Evolutionary conservation across 2,888 invertebrate genomes (phyloP), one percentile per base, ranked within the genome.

Genomic region (Stramonita haemastoma): DNA sequence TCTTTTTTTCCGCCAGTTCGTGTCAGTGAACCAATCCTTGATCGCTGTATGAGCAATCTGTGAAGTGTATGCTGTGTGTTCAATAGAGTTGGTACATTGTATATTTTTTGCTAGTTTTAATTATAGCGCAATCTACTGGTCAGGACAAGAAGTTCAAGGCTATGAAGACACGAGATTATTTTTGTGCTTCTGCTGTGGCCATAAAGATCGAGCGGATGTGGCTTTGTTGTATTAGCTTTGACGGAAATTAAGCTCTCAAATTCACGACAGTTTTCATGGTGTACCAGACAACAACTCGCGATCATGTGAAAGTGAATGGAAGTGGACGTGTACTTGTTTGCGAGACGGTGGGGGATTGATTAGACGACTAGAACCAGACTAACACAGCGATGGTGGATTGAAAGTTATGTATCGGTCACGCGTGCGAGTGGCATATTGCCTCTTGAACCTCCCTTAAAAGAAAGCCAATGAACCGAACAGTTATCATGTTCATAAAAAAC

Each of bases 121-220:
- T 26, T 46, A 84, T 85, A 83, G 57, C 17, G 56, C 46, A 70
- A 86, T 73, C 87, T 73, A 46, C 29, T 34, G 89, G 73, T 46
- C 90, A 87, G 88, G 83, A 90, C 86, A 26, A 90, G 86, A 88
- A 86, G 90, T 90, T 90, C 90, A 90, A 90, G 90, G 90, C 90
- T 90, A 88, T 83, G 83, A 83, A 88, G 87, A 83, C 83, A 88
- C 87, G 88, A 81, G 90, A 90, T 86, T 87, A 90, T 90, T 90
- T 90, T 89, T 89, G 89, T 90, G 85, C 88, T 70, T 83, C n/a
- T n/a, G 87, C 77, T 87, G 88, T 86, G 89, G 88, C 87, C 86
- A 66, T 89, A 90, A 86, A 89, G 89, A 88, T 90, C 83, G 36
- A 86, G 88, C 79, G 88, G 86, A 87, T 86, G 86, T 87, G 81